These are phyloP conservation scores for Taeniopygia guttata DNA, from an alignment of 2,797 vertebrate genomes.

Conservation along the genomic window DNA sequence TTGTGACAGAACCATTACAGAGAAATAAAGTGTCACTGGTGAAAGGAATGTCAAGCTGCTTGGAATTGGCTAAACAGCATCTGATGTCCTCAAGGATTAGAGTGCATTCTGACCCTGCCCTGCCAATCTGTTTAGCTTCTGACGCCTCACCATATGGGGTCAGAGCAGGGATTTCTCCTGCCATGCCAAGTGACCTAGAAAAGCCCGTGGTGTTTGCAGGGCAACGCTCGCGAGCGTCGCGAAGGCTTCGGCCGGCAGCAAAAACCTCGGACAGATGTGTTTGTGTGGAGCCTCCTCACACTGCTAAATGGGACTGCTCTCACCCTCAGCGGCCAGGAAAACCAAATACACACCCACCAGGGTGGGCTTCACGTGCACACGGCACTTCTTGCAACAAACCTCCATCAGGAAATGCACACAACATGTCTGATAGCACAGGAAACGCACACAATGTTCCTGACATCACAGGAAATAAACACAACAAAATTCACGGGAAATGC, in stretches of 20 bases:
- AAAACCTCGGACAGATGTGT: background rate
- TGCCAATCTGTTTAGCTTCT: constrained; percentile 72
- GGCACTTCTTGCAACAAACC: background rate
- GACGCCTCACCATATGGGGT: constrained; percentile 70
- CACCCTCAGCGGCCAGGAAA: background rate
- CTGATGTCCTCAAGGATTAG: constrained; percentile 71
- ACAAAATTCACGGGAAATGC: background rate
- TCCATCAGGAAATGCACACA: background rate
- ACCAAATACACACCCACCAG: background rate
- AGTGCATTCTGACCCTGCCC: constrained; percentile 62
- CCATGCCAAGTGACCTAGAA: constrained; percentile 71
- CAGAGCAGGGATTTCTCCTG: constrained; percentile 67
- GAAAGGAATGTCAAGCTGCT: constrained; percentile 68
- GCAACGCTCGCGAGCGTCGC: constrained; percentile 1
- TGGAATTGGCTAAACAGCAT: constrained; percentile 67
- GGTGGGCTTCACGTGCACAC: background rate
- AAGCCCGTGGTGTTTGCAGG: constrained; percentile 60
- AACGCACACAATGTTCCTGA: rapidly evolving
- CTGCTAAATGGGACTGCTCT: background rate
- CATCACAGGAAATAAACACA: background rate
- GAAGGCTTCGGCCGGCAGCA: constrained; percentile 18
- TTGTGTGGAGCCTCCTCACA: background rate
- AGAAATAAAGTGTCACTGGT: constrained; percentile 66
- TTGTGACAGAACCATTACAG: constrained; percentile 59
- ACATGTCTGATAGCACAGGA: rapidly evolving